These are phyloP conservation scores for Aptenodytes forsteri DNA, from an alignment of 2,113 vertebrate species.

Conservation along the genomic window DNA sequence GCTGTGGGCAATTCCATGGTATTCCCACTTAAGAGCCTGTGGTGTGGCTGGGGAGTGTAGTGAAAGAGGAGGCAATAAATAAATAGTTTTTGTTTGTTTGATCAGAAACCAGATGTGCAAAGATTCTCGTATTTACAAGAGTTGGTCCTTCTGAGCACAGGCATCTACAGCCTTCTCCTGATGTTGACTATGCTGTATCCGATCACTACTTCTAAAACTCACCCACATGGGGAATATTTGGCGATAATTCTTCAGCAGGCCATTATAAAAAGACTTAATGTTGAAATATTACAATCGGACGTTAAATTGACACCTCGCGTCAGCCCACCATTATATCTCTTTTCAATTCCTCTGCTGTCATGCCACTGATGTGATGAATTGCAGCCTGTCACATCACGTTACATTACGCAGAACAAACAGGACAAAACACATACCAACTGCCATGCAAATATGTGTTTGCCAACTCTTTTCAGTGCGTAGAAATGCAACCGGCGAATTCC, in stretches of 20 bases:
- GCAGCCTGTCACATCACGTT: constrained; percentile 71
- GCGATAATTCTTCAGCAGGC: background rate
- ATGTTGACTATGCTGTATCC: background rate
- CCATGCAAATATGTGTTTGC: constrained; percentile 69
- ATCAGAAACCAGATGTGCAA: background rate
- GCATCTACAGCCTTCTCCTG: background rate
- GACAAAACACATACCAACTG: constrained; percentile 72
- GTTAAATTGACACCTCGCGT: background rate
- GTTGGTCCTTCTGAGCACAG: background rate
- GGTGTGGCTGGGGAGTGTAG: background rate
- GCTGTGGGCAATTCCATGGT: background rate
- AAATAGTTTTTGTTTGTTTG: background rate
- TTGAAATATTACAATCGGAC: background rate
- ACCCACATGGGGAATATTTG: background rate
- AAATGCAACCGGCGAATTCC: background rate
- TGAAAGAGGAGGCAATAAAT: background rate
- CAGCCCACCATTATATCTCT: background rate
- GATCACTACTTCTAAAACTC: background rate
- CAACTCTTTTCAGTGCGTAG: background rate
- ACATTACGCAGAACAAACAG: constrained; percentile 61
- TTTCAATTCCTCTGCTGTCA: constrained; percentile 45
- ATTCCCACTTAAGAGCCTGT: background rate
- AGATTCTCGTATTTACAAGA: background rate
- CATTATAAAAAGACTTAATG: background rate
- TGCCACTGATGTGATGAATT: constrained; percentile 47